These are phyloP conservation scores for Tanypteryx hageni DNA, from an alignment of 2,888 invertebrate genomes.

Conservation along the genomic window DNA sequence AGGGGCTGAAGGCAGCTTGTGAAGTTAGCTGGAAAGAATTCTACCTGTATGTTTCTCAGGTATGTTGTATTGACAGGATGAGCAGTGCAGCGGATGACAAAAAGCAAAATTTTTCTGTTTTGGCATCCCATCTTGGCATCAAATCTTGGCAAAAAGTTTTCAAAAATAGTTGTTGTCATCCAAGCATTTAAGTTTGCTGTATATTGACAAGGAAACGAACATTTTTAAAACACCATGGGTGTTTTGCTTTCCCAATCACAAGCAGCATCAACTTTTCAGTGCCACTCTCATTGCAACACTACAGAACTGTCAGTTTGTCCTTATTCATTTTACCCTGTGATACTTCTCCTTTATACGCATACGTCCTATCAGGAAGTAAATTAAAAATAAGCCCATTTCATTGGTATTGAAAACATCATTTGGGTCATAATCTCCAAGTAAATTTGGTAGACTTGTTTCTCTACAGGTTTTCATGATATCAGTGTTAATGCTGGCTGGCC, in stretches of 20 bases:
- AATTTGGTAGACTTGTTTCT: background rate
- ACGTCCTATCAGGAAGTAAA: slow-evolving; percentile 68
- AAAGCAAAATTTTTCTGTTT: background rate
- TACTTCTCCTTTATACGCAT: slow-evolving; percentile 19
- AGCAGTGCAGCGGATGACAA: background rate
- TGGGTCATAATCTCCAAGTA: slow-evolving; percentile 23
- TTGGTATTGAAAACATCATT: slow-evolving; percentile 41
- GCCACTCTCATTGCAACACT: slow-evolving; percentile 17
- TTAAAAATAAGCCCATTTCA: slow-evolving; percentile 42
- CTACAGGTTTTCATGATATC: slow-evolving; percentile 27
- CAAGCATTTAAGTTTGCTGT: slow-evolving; percentile 61
- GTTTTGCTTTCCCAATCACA: slow-evolving; percentile 63
- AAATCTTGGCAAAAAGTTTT: background rate
- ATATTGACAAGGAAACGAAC: slow-evolving; percentile 55
- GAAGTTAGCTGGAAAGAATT: slow-evolving; percentile 51
- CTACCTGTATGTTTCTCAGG: slow-evolving; percentile 46
- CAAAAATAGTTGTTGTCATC: slow-evolving; percentile 32
- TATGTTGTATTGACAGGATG: background rate
- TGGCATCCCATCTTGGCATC: slow-evolving; percentile 10
- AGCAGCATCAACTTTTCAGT: slow-evolving; percentile 60
- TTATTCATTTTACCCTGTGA: background rate
- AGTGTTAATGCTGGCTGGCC: slow-evolving; percentile 51
- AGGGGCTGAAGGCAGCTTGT: slow-evolving; percentile 61
- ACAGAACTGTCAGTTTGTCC: background rate
- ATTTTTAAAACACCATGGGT: slow-evolving; percentile 53